Conservation (phyloP, 2,113 vertebrate species). For the Vireo altiloquus region DNA sequence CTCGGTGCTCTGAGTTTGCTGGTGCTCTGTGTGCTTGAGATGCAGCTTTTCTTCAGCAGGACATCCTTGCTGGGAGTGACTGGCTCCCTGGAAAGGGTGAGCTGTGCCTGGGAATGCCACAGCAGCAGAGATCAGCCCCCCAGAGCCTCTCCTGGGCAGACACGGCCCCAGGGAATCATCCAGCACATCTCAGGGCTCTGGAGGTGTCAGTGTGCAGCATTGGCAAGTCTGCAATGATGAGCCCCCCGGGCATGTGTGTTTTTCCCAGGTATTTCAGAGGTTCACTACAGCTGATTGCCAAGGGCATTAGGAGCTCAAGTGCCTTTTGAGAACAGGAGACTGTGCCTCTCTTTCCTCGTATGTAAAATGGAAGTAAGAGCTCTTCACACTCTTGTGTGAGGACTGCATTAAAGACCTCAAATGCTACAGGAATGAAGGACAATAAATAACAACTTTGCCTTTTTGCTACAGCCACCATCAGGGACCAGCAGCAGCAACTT, state of each 20-base stretch:
- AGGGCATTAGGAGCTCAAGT: background rate
- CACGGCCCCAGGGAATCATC: accelerated
- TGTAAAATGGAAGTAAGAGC: background rate
- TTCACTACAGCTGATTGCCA: background rate
- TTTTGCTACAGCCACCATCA: background rate
- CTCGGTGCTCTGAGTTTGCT: background rate
- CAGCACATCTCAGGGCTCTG: background rate
- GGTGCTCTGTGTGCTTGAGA: background rate
- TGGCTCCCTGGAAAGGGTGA: background rate
- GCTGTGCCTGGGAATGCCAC: background rate
- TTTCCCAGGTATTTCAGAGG: background rate
- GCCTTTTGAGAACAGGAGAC: background rate
- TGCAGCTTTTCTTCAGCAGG: background rate
- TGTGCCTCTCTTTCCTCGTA: background rate
- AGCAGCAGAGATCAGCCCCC: background rate
- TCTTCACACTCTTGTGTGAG: background rate
- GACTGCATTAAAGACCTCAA: background rate
- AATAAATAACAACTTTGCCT: conserved; percentile 10
- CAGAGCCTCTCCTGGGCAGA: background rate
- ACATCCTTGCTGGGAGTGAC: background rate
- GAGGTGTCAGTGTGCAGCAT: background rate
- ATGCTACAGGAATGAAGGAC: background rate
- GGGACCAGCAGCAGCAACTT: background rate
- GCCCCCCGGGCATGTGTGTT: accelerated
- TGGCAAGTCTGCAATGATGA: accelerated